These are phyloP conservation scores for Apodemus sylvaticus DNA, from an alignment of 2,113 vertebrate genomes.

Conservation along the genomic window DNA sequence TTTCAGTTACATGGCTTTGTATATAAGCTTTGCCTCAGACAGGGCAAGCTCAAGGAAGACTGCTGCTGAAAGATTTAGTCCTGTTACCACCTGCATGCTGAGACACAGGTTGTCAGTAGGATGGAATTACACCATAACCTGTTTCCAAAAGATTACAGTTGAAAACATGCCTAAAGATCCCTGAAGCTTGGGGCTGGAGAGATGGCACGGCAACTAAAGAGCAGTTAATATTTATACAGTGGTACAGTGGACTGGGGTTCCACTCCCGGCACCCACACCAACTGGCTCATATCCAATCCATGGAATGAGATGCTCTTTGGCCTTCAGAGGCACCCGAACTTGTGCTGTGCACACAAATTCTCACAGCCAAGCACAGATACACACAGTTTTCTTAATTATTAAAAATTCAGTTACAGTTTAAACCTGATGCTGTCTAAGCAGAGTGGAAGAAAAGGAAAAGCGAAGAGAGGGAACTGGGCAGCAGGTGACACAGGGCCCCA, in stretches of 20 bases:
- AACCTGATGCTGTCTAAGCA: not conserved
- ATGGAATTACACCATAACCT: not conserved
- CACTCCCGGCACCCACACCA: too few species aligned
- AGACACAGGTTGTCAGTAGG: not conserved
- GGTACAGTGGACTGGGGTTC: not conserved
- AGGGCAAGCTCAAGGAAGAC: not conserved
- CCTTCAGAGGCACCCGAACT: not conserved
- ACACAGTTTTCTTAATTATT: not conserved
- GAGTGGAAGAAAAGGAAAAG: not conserved
- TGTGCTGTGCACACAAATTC: not conserved
- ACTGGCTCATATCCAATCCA: not conserved
- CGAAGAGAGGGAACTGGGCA: not conserved
- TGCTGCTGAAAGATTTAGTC: not conserved
- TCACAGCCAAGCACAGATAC: not conserved
- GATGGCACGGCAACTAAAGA: too few species aligned
- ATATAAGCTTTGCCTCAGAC: not conserved
- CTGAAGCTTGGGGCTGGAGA: not conserved
- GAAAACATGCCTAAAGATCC: not conserved
- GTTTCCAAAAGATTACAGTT: not conserved
- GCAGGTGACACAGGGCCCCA: not conserved
- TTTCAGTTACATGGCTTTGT: not conserved
- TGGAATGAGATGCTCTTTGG: not conserved
- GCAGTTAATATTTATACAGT: not conserved
- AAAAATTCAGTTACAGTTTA: not conserved
- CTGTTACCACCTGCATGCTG: rapidly evolving